A percentile compares a stretch with the other conserved stretches of the same genome.
Conservation (phyloP, 2,113 vertebrate genomes). For the Chlorocebus sabaeus region DNA sequence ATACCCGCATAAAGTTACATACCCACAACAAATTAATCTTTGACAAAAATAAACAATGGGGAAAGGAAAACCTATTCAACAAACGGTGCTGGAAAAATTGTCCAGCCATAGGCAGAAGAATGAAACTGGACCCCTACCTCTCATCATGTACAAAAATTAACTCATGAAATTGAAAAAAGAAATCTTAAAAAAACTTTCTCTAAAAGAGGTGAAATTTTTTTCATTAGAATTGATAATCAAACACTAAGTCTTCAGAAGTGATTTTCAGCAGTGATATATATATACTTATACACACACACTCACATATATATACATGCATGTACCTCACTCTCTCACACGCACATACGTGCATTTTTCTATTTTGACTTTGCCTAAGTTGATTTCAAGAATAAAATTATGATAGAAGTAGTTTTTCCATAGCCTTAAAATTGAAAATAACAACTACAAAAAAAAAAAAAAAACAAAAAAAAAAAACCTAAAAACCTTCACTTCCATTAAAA, state of each 20-base stretch:
- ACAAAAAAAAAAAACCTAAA: background rate
- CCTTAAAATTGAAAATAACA: background rate
- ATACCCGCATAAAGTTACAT: too few species aligned
- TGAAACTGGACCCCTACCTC: too few species aligned
- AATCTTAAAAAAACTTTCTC: background rate
- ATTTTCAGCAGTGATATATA: background rate
- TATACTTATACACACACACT: background rate
- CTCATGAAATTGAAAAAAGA: background rate
- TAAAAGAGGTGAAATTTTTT: background rate
- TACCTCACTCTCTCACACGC: background rate
- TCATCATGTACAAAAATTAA: too few species aligned
- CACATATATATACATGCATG: background rate
- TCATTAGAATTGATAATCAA: background rate
- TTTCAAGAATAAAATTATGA: background rate
- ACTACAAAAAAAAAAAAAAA: too few species aligned
- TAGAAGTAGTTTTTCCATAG: background rate
- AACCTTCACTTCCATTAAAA: background rate
- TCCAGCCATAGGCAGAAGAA: too few species aligned
- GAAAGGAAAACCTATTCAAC: too few species aligned
- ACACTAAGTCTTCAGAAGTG: background rate
- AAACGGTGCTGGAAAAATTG: too few species aligned
- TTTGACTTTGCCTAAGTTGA: background rate
- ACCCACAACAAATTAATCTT: too few species aligned
- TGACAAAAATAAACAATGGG: too few species aligned
- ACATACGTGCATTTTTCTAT: background rate